These are phyloP conservation scores for Noctua fimbriata DNA, from an alignment of 2,888 invertebrate genomes.

Conservation along the genomic window DNA sequence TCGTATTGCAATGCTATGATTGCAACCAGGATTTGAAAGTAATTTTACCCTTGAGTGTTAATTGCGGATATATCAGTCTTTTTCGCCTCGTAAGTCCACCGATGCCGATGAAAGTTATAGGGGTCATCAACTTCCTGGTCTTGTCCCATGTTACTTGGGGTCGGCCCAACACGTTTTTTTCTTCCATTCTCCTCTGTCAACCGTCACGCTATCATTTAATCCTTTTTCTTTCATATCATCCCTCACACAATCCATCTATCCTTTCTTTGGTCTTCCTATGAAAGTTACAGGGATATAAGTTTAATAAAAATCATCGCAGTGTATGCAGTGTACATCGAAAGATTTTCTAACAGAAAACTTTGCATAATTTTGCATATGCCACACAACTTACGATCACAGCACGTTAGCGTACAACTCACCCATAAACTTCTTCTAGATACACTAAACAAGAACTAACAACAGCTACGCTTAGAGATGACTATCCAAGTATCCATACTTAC, in stretches of 20 bases:
- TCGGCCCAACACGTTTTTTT: background rate
- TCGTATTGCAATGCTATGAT: background rate
- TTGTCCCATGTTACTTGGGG: background rate
- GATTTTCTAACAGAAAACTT: background rate
- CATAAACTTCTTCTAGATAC: slow-evolving; percentile 24
- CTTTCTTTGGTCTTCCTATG: background rate
- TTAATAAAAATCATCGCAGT: background rate
- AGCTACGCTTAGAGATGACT: slow-evolving; percentile 25
- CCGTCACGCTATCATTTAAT: background rate
- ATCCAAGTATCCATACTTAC: slow-evolving; percentile 23
- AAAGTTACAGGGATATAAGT: background rate
- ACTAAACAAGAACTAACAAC: slow-evolving; percentile 34
- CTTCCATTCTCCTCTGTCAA: background rate
- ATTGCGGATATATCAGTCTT: background rate
- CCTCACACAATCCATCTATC: background rate
- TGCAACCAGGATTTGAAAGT: background rate
- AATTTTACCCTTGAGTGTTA: background rate
- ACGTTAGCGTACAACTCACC: slow-evolving; percentile 6
- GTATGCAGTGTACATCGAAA: background rate
- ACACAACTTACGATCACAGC: background rate
- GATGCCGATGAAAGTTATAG: background rate
- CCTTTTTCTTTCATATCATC: background rate
- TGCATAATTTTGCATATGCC: slow-evolving; percentile 1
- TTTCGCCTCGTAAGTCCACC: background rate
- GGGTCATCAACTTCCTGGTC: background rate